These are phyloP conservation scores for Drepanosiphum platanoidis DNA, from an alignment of 2,888 invertebrate species.

Conservation along the genomic window DNA sequence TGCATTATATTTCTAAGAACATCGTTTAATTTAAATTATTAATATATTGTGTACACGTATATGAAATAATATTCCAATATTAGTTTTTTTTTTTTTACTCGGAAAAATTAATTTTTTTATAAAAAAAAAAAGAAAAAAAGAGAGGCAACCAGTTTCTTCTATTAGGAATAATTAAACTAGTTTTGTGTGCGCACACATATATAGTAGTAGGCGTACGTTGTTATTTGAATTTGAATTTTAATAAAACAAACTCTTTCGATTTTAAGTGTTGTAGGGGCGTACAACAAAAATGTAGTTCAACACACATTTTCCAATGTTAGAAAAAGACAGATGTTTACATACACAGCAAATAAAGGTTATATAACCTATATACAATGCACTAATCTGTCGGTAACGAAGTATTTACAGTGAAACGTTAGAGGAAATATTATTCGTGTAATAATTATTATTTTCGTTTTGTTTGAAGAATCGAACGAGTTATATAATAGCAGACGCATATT, in stretches of 20 bases:
- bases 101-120: background rate
- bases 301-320: constrained; percentile 30
- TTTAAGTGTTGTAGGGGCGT: constrained; percentile 18
- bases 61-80: too few relatives aligned
- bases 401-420: background rate
- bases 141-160: too few relatives aligned
- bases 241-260: constrained; percentile 26
- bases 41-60: too few relatives aligned
- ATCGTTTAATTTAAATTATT: background rate
- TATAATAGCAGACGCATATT: background rate
- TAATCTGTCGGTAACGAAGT: constrained; percentile 5
- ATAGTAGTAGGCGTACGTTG: background rate
- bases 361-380: background rate
- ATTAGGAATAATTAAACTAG: background rate
- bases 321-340: constrained; percentile 47
- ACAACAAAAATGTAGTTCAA: constrained; percentile 34
- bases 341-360: constrained; percentile 29
- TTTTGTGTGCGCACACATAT: too few relatives aligned
- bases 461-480: background rate
- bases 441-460: background rate
- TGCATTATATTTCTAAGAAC: background rate
- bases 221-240: background rate
- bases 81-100: background rate
- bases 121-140: too few relatives aligned
- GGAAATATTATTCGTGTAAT: background rate